Base-by-base conservation (phyloP, 2,888 invertebrate genomes). In the Epistrophe eligans region DNA sequence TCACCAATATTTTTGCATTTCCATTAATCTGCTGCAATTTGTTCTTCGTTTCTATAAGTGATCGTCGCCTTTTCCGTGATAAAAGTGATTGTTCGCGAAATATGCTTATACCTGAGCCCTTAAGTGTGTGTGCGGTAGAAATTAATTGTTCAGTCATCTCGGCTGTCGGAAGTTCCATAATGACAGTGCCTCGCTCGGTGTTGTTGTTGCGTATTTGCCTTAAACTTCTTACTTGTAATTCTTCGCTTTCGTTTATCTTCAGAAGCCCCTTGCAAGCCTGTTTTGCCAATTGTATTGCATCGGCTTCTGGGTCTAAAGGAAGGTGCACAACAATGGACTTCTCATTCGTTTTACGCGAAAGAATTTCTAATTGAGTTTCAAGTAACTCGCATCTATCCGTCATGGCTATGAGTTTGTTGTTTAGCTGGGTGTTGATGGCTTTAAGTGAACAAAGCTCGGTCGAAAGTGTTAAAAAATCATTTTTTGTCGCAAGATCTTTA, bases 81-180 rank as follows among this genome's bases (percentile, higher is more conserved):
- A 62, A 9, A 24, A 40, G 62, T 15, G 40, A 62, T 62, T 62
- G 62, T 8, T 62, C 40, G 24, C 62, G 62, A 43, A 43, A 43
- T 43, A 62, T 9, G 10, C 62, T 62, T 24, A 43, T 43, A 13
- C 40, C 60, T 7, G 40, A 60, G 24, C 62, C 62, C 43, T 43
- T 62, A 15, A 62, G 24, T 2, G 13, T 62, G 0, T 24, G 40
- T 4, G 43, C 43, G 43, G 13, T 1, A 1, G 43, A 2, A 43
- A 43, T 43, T 5, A 43, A 6, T 6, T 43, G 15, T 43, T 43
- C 43, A 3, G 43, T 43, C 4, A 43, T 43, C 4, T 43, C 13
- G 5, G 43, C 43, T 15, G 43, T 6, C 15, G 13, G 13, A 43
- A 43, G 43, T 15, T 13, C 43, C 43, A 15, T 43, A 4, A 43